Conservation (phyloP, 2,888 invertebrate species). For the Eilema sororculum region DNA sequence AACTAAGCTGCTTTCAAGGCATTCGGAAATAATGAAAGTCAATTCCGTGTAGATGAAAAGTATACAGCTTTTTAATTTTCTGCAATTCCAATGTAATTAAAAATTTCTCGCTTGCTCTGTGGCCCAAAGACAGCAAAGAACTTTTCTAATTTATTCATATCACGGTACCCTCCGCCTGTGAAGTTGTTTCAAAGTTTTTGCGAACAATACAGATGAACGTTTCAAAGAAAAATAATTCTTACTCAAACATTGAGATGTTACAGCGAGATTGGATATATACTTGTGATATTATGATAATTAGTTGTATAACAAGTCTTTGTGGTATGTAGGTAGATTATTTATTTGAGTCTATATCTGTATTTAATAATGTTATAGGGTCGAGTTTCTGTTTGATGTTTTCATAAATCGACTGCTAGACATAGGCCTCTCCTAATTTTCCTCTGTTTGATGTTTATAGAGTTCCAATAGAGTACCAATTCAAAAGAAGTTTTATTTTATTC, state of each 20-base stretch:
- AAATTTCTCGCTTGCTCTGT: slow-evolving; percentile 34
- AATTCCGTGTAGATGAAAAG: slow-evolving; percentile 8
- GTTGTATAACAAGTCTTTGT: slow-evolving; percentile 6
- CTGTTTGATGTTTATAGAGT: no score
- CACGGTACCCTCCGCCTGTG: slow-evolving; percentile 75
- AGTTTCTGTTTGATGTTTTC: not conserved
- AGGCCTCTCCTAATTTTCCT: no score
- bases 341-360: not conserved
- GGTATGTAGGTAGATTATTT: not conserved
- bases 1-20: not conserved
- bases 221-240: slow-evolving; percentile 69
- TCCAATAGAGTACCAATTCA: no score
- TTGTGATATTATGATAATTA: slow-evolving; percentile 49
- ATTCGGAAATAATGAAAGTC: slow-evolving; percentile 17
- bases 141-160: slow-evolving; percentile 86
- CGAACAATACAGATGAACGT: slow-evolving; percentile 78
- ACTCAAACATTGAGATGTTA: slow-evolving; percentile 54
- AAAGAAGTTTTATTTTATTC: no score
- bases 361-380: not conserved
- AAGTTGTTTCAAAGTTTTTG: slow-evolving; percentile 75
- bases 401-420: no score
- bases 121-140: slow-evolving; percentile 59
- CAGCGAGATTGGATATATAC: slow-evolving; percentile 48
- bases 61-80: slow-evolving; percentile 22
- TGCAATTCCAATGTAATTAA: slow-evolving; percentile 26